Percentiles rank a stretch among this genome's conserved stretches.
Evolutionary conservation across 2,113 vertebrate species (phyloP).

Genomic region (Reinhardtius hippoglossoides): DNA sequence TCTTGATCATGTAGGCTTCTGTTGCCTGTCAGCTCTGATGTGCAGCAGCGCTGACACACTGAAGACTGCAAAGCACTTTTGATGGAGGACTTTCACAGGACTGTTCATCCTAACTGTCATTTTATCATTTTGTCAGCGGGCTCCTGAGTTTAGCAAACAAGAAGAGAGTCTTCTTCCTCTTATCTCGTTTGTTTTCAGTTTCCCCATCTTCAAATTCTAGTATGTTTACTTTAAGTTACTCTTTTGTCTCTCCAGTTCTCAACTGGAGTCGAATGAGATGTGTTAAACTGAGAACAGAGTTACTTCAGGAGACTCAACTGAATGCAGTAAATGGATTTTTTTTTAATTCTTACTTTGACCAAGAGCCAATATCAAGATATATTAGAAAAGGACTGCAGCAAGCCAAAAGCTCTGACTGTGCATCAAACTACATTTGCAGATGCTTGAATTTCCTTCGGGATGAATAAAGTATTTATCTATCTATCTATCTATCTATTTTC

Average conservation of each 20-base stretch:
- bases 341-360: neutral
- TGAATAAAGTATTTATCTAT: too few species aligned
- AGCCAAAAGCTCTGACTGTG: slow-evolving; percentile 11
- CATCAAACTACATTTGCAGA: slow-evolving; percentile 3
- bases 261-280: neutral
- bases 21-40: too few species aligned
- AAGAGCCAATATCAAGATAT: neutral
- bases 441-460: too few species aligned
- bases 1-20: too few species aligned
- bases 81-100: too few species aligned
- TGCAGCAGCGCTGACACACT: too few species aligned
- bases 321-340: neutral
- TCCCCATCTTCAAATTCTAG: neutral
- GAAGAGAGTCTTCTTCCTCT: too few species aligned
- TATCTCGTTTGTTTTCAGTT: neutral
- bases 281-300: neutral
- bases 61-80: too few species aligned
- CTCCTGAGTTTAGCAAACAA: too few species aligned
- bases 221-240: neutral
- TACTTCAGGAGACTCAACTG: neutral
- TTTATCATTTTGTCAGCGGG: too few species aligned
- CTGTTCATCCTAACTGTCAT: too few species aligned
- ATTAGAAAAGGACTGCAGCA: slow-evolving; percentile 7
- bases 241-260: neutral
- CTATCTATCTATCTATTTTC: too few species aligned